phyloP scores from a whole-genome alignment of 2,888 invertebrate genomes.

The Cryptus armator region DNA sequence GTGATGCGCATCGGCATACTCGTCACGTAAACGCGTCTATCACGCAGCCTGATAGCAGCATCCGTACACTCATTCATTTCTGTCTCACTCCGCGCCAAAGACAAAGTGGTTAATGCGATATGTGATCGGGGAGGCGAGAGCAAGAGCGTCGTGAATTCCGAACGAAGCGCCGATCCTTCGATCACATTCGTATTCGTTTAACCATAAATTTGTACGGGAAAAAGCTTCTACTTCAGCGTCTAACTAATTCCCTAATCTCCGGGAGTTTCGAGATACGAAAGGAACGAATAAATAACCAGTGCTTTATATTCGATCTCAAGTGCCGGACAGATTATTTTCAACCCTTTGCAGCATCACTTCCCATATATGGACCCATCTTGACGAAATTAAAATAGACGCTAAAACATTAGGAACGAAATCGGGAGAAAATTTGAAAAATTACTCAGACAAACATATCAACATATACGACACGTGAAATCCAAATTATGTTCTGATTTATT shows the following conservation, averaged over 20 bases:
- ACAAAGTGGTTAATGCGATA: conserved; percentile 53
- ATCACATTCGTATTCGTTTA: background rate
- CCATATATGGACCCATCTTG: no score
- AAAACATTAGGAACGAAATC: no score
- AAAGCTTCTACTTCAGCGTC: conserved; percentile 4
- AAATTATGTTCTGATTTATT: no score
- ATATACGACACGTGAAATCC: no score
- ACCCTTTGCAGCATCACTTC: no score
- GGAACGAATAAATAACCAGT: conserved; percentile 1
- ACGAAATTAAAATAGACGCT: no score
- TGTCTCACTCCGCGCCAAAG: conserved; percentile 14
- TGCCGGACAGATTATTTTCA: conserved; percentile 12
- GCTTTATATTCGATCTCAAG: conserved; percentile 5
- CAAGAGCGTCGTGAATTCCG: conserved; percentile 64
- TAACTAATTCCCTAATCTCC: conserved; percentile 49
- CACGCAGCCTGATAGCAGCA: conserved; percentile 43
- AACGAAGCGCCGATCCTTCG: conserved; percentile 34
- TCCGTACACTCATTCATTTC: conserved; percentile 23
- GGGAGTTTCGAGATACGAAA: conserved; percentile 5
- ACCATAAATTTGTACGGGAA: conserved; percentile 50
- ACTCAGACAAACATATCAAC: no score
- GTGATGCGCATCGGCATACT: conserved; percentile 57
- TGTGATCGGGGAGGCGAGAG: conserved; percentile 56
- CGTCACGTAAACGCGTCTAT: conserved; percentile 68
- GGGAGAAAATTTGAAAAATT: no score